A percentile compares a stretch with the other conserved stretches of the same genome.
These are phyloP conservation scores for Pterostichus madidus DNA, from an alignment of 2,888 invertebrate genomes.

Conservation along the genomic window DNA sequence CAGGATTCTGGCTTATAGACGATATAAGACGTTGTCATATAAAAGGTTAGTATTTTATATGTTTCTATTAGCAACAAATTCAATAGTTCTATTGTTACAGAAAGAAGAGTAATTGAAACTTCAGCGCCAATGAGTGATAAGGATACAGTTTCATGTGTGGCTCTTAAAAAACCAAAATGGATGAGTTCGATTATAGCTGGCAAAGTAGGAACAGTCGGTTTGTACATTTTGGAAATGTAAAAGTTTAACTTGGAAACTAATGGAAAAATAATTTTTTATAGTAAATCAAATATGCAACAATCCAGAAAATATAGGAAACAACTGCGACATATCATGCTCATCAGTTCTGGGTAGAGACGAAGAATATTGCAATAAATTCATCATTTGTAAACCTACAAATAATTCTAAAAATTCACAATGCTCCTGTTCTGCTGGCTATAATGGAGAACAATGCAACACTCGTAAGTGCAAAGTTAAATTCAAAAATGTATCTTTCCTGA, in stretches of 20 bases:
- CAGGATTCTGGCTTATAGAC: constrained; percentile 20
- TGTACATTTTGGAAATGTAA: background rate
- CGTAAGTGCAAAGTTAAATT: constrained; percentile 43
- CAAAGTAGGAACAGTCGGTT: background rate
- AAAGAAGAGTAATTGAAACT: background rate
- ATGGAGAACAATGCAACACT: constrained; percentile 62
- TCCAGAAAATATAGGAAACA: constrained; percentile 65
- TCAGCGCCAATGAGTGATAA: background rate
- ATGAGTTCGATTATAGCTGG: background rate
- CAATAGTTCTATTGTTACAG: background rate
- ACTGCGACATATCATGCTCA: constrained; percentile 68
- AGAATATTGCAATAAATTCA: constrained; percentile 67
- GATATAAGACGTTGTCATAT: constrained; percentile 13
- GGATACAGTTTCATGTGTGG: background rate
- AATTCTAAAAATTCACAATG: constrained; percentile 61
- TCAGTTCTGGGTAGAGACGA: constrained; percentile 43
- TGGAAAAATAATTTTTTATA: background rate
- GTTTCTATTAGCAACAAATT: background rate
- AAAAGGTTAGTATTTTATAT: constrained; percentile 9
- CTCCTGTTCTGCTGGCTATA: constrained; percentile 69
- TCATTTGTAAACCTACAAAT: constrained; percentile 66
- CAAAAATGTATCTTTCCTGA: no score
- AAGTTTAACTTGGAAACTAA: background rate
- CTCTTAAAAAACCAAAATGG: background rate
- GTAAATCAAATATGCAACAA: background rate